Conservation (phyloP, 1,140 invertebrate genomes). For the Euglossa dilemma region DNA sequence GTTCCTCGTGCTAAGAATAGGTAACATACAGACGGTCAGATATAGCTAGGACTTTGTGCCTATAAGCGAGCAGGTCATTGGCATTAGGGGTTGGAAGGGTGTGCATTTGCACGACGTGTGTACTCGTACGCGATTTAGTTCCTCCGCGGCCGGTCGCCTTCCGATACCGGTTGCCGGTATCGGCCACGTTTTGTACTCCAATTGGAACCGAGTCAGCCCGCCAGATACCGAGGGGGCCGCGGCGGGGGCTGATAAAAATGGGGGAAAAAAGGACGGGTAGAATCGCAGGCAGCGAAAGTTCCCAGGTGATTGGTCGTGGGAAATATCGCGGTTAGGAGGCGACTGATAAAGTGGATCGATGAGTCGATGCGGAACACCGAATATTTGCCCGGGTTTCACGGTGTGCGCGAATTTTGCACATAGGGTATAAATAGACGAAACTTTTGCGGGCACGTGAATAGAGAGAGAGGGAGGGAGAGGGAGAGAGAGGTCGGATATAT, state of each 20-base stretch:
- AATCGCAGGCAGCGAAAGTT: conserved; percentile 57
- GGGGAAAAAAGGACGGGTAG: neutral
- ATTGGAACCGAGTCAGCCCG: conserved; percentile 20
- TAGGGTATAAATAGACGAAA: conserved; percentile 52
- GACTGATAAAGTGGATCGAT: conserved; percentile 69
- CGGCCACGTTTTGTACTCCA: conserved; percentile 33
- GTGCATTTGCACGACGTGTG: conserved; percentile 67
- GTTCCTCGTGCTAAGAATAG: conserved; percentile 77
- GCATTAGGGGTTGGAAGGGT: conserved; percentile 76
- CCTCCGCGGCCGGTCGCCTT: conserved; percentile 41
- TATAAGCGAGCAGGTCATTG: conserved; percentile 79
- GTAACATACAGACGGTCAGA: conserved; percentile 74
- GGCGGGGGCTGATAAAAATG: conserved; percentile 20
- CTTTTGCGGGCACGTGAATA: conserved; percentile 37
- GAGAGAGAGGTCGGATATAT: neutral
- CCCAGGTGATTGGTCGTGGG: conserved; percentile 66
- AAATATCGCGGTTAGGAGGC: conserved; percentile 68
- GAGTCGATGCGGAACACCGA: conserved; percentile 54
- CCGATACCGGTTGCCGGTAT: conserved; percentile 49
- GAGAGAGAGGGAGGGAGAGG: too few relatives aligned
- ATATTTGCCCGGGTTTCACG: conserved; percentile 43
- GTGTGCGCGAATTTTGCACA: conserved; percentile 56
- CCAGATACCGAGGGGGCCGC: neutral
- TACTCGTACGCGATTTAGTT: conserved; percentile 58
- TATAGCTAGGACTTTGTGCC: conserved; percentile 77